A percentile compares a stretch with the other conserved stretches of the same genome.
phyloP scores from a whole-genome alignment of 2,888 invertebrate genomes.

The Byasa hedistus region DNA sequence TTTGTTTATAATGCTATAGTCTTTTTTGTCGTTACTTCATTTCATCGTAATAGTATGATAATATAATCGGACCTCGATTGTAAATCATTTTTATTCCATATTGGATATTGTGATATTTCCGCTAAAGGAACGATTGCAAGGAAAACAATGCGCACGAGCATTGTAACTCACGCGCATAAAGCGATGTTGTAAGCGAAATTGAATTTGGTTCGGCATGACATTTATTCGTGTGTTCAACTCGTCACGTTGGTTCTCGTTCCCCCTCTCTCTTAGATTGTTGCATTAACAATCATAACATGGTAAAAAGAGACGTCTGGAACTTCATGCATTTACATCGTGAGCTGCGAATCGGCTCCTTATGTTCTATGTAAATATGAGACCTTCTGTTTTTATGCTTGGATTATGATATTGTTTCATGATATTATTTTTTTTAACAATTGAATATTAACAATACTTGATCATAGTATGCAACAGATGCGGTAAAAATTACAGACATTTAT shows the following conservation, averaged over 20 bases:
- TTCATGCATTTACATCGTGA: slow-evolving; percentile 45
- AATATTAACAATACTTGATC: not conserved
- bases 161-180: slow-evolving; percentile 62
- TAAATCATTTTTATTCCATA: slow-evolving; percentile 30
- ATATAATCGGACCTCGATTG: slow-evolving; percentile 29
- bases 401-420: slow-evolving; percentile 59
- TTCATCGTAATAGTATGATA: slow-evolving; percentile 26
- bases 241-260: slow-evolving; percentile 53
- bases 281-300: slow-evolving; percentile 38
- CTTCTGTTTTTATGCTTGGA: slow-evolving; percentile 62
- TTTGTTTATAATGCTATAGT: not conserved
- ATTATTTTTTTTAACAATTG: slow-evolving; percentile 39
- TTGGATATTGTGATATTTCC: slow-evolving; percentile 32
- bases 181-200: slow-evolving; percentile 65
- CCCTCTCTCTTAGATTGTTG: slow-evolving; percentile 43
- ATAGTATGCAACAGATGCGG: not conserved
- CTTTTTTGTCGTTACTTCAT: not conserved
- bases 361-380: slow-evolving; percentile 67
- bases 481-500: no score
- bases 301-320: slow-evolving; percentile 56
- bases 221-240: slow-evolving; percentile 54
- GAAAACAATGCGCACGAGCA: slow-evolving; percentile 52
- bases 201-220: slow-evolving; percentile 66
- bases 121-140: slow-evolving; percentile 29
- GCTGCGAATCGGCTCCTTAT: slow-evolving; percentile 50